Base-by-base conservation (phyloP, 1,140 invertebrate genomes). In the Scaptodrosophila lebanonensis region DNA sequence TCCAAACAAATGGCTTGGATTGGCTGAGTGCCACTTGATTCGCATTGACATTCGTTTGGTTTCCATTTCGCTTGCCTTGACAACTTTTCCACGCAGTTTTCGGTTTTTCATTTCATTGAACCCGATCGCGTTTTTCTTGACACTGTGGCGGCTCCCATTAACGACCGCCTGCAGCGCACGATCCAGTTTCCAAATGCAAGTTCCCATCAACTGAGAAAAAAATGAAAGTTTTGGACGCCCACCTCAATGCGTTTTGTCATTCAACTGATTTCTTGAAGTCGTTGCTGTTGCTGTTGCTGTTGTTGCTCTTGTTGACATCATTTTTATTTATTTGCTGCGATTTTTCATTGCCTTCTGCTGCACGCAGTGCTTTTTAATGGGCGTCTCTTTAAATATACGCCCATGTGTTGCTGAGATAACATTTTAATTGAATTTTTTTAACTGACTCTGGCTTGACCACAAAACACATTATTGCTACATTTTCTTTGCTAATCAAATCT, bases 171-270 rank as follows among this genome's bases (percentile, higher is more conserved):
- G 47, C 54, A 35, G 60, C 42, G 53, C 8, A 17, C 48, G 54
- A 67, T 67, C 60, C 60, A 67, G 64, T 63, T 66, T 52, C 48
- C 35, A 22, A 11, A 22, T 33, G 16, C 29, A 38, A 50, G 45
- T 50, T 45, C 35, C 27, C 42, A 25, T 48, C 42, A 45, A 29
- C 42, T 29, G n/a, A 3, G 12, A 30, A 36, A 47, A 71, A 56
- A 66, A 58, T 63, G 62, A 59, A 67, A 72, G 63, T 66, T 66
- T 30, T 20, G 29, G 60, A 61, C 35, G 44, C 43, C 22, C 25
- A 38, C 27, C 15, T 30, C 25, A 59, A 61, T 42, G 29, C 38
- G 38, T 43, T 56, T 48, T 65, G 61, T 57, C 63, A 58, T 66
- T 66, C 57, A 29, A 27, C 54, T 56, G 30, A 57, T 32, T 32